Evolutionary conservation across 1,140 invertebrate genomes (phyloP), one percentile per base, ranked within the genome.

Genomic region (Ephestia elutella): DNA sequence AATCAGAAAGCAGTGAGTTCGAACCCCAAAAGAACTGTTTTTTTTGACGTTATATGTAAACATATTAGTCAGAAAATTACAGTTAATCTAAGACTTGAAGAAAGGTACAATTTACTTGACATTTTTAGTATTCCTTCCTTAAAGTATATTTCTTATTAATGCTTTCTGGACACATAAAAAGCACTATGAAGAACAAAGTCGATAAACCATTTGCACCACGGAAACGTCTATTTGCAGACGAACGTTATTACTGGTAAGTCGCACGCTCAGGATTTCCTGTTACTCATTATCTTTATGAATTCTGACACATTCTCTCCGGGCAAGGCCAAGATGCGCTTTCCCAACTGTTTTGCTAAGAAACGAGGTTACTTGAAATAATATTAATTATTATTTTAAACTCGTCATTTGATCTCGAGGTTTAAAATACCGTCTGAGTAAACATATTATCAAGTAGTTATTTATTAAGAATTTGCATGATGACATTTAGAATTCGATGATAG

Each of bases 261-360:
- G 5, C 38, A 17, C 15, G 15, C 38, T 1, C 38, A 44, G 38
- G 38, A 44, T 44, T 44, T 44, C 38, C 38, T 44, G 38, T 44
- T 44, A 44, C 38, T 44, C 38, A 44, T 44, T 44, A 44, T 44
- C 38, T 44, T 35, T 15, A 44, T 17, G n/a, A 44, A 3, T 44
- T 44, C 38, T 44, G 38, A 44, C 38, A 44, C 38, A 44, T 44
- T 44, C 38, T 15, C 38, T 13, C 8, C 32, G 7, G 11, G 9
- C 38, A 44, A 44, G 38, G 38, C 38, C 38, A 10, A n/a, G 38
- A 44, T 44, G 38, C 38, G 38, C 38, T 44, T 44, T 44, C 38
- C 38, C 38, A 44, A 44, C 38, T 44, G 38, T 44, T 44, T 44
- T 44, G 38, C 38, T 44, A 44, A 44, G 38, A 44, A 44, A 15